These are phyloP conservation scores for Dinocampus coccinellae DNA, from an alignment of 2,888 invertebrate genomes.

Conservation along the genomic window DNA sequence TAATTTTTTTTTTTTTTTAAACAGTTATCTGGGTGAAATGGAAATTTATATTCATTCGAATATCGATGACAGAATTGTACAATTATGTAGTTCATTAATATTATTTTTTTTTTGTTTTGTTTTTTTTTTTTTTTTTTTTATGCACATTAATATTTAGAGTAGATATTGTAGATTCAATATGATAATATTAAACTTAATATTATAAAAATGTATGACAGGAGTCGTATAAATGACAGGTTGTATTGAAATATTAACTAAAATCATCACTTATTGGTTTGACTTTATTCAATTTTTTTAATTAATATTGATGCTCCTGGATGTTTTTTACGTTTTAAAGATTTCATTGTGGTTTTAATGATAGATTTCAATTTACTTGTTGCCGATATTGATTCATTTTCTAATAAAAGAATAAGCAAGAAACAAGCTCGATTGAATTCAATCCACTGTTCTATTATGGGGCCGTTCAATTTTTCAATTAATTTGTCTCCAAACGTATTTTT, in stretches of 20 bases:
- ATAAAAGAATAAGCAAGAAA: constrained; percentile 78
- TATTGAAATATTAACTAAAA: constrained; percentile 40
- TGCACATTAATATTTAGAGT: not conserved
- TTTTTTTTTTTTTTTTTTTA: constrained; percentile 10
- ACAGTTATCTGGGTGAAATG: not conserved
- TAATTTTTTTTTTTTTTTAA: not conserved
- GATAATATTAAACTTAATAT: not conserved
- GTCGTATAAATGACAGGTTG: constrained; percentile 33
- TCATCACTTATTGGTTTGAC: not conserved
- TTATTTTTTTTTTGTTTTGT: not conserved
- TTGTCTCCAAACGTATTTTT: constrained; percentile 73
- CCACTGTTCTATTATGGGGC: constrained; percentile 76
- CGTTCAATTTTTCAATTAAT: constrained; percentile 71
- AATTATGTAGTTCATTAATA: not conserved
- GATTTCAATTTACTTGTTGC: constrained; percentile 70
- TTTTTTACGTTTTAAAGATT: constrained; percentile 71
- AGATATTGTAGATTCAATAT: not conserved
- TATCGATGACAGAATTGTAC: not conserved
- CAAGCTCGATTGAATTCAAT: constrained; percentile 81
- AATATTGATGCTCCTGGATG: constrained; percentile 77
- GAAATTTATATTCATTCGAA: not conserved
- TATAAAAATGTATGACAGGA: not conserved
- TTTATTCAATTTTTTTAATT: constrained; percentile 69
- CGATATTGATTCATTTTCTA: constrained; percentile 74
- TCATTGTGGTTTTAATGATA: constrained; percentile 70